Percentiles rank a stretch among this genome's conserved stretches.
These are phyloP conservation scores for Diaperis boleti DNA, from an alignment of 2,888 invertebrate genomes.

Conservation along the genomic window DNA sequence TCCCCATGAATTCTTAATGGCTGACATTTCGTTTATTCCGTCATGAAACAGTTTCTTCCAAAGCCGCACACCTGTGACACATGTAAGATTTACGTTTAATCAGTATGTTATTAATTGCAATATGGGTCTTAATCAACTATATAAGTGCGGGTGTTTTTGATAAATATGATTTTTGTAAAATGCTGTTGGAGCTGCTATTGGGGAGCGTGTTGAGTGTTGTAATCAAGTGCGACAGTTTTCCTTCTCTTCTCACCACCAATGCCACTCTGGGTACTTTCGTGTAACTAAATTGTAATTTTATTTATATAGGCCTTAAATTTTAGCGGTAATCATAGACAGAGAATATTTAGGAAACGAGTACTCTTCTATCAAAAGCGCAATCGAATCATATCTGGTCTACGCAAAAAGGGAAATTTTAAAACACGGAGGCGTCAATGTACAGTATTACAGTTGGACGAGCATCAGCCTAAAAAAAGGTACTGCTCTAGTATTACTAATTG, in stretches of 20 bases:
- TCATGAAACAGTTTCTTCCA: constrained; percentile 31
- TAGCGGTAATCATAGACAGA: constrained; percentile 80
- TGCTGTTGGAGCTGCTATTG: constrained; percentile 46
- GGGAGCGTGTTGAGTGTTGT: constrained; percentile 39
- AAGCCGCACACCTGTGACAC: constrained; percentile 42
- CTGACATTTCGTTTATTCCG: constrained; percentile 45
- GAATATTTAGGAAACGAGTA: constrained; percentile 75
- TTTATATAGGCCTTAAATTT: constrained; percentile 42
- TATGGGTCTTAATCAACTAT: constrained; percentile 42
- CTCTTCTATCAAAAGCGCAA: constrained; percentile 72
- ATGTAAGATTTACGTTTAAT: constrained; percentile 46
- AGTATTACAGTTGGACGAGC: constrained; percentile 76
- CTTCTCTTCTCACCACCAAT: constrained; percentile 79
- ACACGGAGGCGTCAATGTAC: constrained; percentile 77
- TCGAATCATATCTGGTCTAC: constrained; percentile 68
- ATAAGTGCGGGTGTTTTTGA: constrained; percentile 32
- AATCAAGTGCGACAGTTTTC: constrained; percentile 71
- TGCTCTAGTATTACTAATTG: not conserved
- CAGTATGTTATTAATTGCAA: constrained; percentile 49
- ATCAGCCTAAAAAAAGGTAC: constrained; percentile 79
- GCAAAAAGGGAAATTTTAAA: constrained; percentile 75
- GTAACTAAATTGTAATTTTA: not conserved
- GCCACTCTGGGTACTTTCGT: constrained; percentile 78
- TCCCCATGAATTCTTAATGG: constrained; percentile 48
- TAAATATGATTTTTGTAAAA: constrained; percentile 47